phyloP scores from a whole-genome alignment of 2,113 vertebrate species.

The Acinonyx jubatus region DNA sequence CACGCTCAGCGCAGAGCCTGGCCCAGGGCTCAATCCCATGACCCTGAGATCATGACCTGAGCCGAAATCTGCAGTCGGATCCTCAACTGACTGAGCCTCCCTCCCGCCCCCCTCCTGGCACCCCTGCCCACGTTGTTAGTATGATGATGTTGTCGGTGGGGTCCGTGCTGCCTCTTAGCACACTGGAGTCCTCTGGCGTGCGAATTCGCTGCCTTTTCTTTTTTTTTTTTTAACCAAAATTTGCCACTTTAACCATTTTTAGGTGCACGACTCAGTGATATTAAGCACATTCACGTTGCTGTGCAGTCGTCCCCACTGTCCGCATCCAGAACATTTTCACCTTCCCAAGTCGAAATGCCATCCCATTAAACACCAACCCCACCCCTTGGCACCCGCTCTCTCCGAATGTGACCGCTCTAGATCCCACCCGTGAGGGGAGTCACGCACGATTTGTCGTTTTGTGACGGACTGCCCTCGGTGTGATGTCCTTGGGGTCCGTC shows the following conservation, averaged over 20 bases:
- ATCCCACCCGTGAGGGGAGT: accelerated
- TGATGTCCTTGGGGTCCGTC: not conserved
- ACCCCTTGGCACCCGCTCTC: not conserved
- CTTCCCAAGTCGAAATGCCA: too few species aligned
- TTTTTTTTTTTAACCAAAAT: not conserved
- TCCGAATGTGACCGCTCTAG: not conserved
- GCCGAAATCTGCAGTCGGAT: too few species aligned
- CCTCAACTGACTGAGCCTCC: too few species aligned
- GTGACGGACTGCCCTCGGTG: not conserved
- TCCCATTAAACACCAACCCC: too few species aligned
- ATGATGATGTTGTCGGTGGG: accelerated
- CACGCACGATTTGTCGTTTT: not conserved
- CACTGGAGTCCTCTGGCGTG: not conserved
- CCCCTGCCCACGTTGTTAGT: not conserved
- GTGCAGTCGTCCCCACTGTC: accelerated
- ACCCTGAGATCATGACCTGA: too few species aligned
- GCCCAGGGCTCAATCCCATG: too few species aligned
- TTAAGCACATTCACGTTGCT: accelerated
- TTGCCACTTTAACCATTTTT: not conserved
- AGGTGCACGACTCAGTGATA: not conserved
- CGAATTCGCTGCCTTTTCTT: too few species aligned
- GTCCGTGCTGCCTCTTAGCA: not conserved
- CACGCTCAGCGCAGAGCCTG: too few species aligned
- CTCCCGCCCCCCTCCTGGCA: too few species aligned
- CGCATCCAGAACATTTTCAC: not conserved